Evolutionary conservation across 2,797 vertebrate species (phyloP).

Genomic region (Ptychobarbus kaznakovi): DNA sequence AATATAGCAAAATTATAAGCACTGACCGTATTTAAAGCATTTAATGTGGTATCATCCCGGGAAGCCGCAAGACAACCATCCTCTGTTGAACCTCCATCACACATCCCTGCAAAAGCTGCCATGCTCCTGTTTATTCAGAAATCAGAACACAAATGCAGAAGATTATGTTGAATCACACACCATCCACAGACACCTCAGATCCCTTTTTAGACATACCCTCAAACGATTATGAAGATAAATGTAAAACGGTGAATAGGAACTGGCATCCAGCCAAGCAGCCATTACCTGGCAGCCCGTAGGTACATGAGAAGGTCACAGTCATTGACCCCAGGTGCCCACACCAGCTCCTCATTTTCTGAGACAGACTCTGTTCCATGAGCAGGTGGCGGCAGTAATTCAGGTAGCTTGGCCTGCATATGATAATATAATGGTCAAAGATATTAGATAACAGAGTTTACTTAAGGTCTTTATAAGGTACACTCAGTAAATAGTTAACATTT

Average conservation of each 20-base stretch:
- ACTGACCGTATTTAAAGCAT: constrained; percentile 94
- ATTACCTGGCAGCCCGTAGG: constrained; percentile 93
- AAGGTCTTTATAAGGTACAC: background rate
- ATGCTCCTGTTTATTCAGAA: constrained; percentile 87
- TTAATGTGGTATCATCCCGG: constrained; percentile 97
- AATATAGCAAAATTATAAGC: background rate
- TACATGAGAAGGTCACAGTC: constrained; percentile 99
- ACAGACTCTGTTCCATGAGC: constrained; percentile 81
- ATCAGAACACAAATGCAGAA: constrained; percentile 31
- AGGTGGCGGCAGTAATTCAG: constrained; percentile 90
- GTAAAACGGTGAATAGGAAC: background rate
- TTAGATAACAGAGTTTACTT: background rate
- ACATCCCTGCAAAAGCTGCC: constrained; percentile 99
- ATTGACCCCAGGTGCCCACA: constrained; percentile 97
- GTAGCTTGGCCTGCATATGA: constrained; percentile 90
- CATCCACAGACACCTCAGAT: constrained; percentile 1
- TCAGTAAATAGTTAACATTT: background rate
- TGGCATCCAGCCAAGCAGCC: constrained; percentile 14
- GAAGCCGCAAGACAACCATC: constrained; percentile 97
- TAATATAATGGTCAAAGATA: background rate
- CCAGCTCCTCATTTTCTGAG: constrained; percentile 92
- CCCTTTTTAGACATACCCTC: background rate
- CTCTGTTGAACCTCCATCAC: constrained; percentile 97
- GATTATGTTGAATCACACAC: constrained; percentile 25
- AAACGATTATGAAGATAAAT: constrained; percentile 11